phyloP scores from a whole-genome alignment of 1,140 invertebrate species.

The Tetranychus urticae region DNA sequence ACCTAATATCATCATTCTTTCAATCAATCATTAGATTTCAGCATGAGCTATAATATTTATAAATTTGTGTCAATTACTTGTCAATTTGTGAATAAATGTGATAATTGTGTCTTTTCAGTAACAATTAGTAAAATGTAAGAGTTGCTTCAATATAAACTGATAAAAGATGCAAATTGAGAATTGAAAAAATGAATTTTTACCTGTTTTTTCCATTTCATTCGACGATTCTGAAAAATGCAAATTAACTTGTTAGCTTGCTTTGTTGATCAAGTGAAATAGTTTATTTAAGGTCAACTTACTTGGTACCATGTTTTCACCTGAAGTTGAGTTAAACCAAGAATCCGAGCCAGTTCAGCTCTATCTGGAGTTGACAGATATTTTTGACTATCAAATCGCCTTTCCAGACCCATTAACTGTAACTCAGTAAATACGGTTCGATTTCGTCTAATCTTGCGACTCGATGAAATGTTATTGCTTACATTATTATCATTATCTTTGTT shows the following conservation, averaged over 20 bases:
- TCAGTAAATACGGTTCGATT: constrained; percentile 87
- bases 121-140: too few species aligned
- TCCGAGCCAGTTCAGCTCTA: constrained; percentile 71
- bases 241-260: neutral
- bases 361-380: constrained; percentile 92
- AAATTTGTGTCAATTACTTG: too few species aligned
- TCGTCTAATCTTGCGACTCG: constrained; percentile 11
- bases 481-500: too few species aligned
- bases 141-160: too few species aligned
- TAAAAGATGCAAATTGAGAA: neutral
- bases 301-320: constrained; percentile 80
- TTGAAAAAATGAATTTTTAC: neutral
- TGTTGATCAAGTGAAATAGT: neutral
- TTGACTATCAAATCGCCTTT: constrained; percentile 83
- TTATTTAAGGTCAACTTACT: constrained; percentile 7
- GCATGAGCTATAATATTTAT: too few species aligned
- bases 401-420: constrained; percentile 73
- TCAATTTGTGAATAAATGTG: too few species aligned
- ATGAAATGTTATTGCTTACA: too few species aligned
- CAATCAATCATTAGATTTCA: too few species aligned
- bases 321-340: constrained; percentile 77
- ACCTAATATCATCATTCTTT: too few species aligned
- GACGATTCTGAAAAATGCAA: neutral
- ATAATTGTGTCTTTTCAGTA: too few species aligned
- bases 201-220: constrained; percentile 12